Percentiles rank a stretch among this genome's conserved stretches.
Evolutionary conservation across 2,113 vertebrate genomes (phyloP).

Genomic region (Eudyptes chrysolophus): DNA sequence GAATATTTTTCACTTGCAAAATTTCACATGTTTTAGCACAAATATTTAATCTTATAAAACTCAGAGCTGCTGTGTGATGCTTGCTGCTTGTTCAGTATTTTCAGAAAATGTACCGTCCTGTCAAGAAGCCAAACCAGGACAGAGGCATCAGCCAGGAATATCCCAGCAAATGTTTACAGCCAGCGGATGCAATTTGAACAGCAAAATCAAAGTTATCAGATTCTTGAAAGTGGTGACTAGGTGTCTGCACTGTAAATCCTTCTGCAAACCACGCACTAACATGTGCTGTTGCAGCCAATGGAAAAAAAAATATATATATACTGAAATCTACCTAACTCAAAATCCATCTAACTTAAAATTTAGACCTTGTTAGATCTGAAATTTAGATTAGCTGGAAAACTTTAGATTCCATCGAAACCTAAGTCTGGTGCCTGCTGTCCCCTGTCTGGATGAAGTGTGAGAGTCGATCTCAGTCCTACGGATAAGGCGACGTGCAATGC

Average conservation of each 20-base stretch:
- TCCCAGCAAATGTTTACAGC: background rate
- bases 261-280: background rate
- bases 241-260: background rate
- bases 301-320: too few species aligned
- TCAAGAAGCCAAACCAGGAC: background rate
- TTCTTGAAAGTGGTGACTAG: background rate
- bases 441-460: background rate
- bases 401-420: accelerated
- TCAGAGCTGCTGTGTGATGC: background rate
- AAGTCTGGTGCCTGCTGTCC: background rate
- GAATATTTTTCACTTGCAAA: background rate
- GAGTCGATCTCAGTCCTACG: background rate
- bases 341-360: background rate
- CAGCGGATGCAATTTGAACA: background rate
- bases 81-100: background rate
- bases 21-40: background rate
- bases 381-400: background rate
- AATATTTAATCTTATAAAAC: background rate
- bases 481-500: accelerated
- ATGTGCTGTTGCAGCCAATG: accelerated
- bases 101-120: background rate
- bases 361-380: background rate
- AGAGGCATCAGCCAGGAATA: background rate
- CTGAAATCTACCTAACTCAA: background rate
- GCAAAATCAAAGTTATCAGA: background rate